Evolutionary conservation across 2,797 vertebrate genomes (phyloP).

Genomic region (Tenualosa ilisha): DNA sequence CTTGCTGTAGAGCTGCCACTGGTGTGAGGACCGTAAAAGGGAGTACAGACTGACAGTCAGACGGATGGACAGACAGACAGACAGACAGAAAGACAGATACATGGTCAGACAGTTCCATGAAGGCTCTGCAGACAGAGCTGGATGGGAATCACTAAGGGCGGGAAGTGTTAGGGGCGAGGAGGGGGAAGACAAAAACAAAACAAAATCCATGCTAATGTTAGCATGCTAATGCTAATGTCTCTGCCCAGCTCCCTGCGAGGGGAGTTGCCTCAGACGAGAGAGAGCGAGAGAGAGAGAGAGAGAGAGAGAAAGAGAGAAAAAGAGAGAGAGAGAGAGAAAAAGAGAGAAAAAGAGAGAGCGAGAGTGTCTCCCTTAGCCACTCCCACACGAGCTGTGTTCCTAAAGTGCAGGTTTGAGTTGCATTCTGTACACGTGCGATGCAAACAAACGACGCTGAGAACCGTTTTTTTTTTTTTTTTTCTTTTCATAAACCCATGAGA

Average conservation of each 20-base stretch:
- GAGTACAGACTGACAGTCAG: background rate
- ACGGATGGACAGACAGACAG: background rate
- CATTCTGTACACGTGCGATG: conserved; percentile 53
- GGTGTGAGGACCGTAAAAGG: background rate
- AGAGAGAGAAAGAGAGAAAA: no score
- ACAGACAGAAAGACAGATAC: background rate
- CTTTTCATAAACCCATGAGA: background rate
- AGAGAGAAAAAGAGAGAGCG: no score
- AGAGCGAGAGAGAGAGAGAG: no score
- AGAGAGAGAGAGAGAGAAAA: background rate
- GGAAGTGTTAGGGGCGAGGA: background rate
- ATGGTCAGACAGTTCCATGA: background rate
- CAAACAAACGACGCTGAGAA: conserved; percentile 61
- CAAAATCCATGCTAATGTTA: background rate
- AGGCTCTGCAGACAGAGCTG: background rate
- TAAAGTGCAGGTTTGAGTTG: conserved; percentile 75
- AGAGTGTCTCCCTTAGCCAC: conserved; percentile 42
- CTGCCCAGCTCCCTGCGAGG: background rate
- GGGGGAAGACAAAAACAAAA: background rate
- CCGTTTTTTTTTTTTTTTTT: conserved; percentile 33
- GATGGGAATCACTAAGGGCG: background rate
- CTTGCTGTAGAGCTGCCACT: background rate
- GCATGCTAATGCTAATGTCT: conserved; percentile 1
- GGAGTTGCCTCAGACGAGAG: background rate
- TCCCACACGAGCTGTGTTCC: conserved; percentile 38